A percentile compares a stretch with the other conserved stretches of the same genome.
phyloP scores from a whole-genome alignment of 2,797 vertebrate species.

The Picus viridis region DNA sequence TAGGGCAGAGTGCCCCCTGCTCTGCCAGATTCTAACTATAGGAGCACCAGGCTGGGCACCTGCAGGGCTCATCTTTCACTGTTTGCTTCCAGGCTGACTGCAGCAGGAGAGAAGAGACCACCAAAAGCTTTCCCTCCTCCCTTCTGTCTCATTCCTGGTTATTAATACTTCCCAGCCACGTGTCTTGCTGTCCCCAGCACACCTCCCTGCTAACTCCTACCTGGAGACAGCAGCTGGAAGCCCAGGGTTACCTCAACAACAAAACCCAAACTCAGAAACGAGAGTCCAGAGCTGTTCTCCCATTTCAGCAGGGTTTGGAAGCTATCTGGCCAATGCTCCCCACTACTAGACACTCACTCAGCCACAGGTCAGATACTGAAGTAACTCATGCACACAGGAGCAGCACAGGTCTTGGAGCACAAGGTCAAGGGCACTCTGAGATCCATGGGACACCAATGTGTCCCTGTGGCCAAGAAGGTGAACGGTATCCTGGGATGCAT shows the following conservation, averaged over 20 bases:
- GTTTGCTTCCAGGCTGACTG: neutral
- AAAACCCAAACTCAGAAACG: neutral
- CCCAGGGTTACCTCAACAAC: neutral
- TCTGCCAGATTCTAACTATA: slow-evolving; percentile 66
- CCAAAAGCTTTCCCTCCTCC: neutral
- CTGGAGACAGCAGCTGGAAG: neutral
- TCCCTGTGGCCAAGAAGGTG: too few relatives aligned
- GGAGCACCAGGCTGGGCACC: slow-evolving; percentile 19
- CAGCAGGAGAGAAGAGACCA: neutral
- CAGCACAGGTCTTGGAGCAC: neutral
- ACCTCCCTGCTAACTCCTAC: neutral
- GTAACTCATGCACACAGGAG: neutral
- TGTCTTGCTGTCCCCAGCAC: neutral
- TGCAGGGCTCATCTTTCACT: slow-evolving; percentile 10
- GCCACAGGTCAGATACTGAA: neutral
- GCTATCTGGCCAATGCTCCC: neutral
- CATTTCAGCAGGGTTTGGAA: neutral
- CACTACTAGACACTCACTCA: neutral
- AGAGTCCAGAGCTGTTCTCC: neutral
- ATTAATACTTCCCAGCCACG: neutral
- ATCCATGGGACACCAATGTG: neutral
- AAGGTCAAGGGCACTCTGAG: neutral
- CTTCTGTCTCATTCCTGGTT: neutral
- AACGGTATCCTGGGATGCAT: too few relatives aligned
- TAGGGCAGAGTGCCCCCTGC: neutral